Evolutionary conservation across 2,797 vertebrate species (phyloP).

Genomic region (Gambelia wislizenii): DNA sequence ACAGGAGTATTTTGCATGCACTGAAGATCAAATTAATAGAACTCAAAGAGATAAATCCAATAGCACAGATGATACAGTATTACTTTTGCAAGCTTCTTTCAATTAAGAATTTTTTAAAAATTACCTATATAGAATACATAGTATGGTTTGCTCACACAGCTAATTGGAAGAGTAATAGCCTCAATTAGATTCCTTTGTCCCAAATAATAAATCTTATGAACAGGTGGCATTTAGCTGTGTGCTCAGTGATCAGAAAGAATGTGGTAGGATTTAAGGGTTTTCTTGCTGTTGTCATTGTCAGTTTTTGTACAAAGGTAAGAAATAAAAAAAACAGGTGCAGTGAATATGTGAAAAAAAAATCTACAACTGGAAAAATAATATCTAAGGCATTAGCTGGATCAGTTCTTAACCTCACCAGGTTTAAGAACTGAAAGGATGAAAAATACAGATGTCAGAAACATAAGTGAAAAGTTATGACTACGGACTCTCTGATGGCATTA

Average conservation of each 20-base stretch:
- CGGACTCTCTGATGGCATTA: no score
- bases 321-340: background rate
- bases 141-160: background rate
- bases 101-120: background rate
- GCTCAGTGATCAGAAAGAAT: background rate
- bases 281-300: background rate
- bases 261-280: background rate
- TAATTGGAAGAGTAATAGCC: constrained; percentile 28
- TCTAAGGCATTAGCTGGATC: background rate
- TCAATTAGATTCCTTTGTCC: constrained; percentile 9
- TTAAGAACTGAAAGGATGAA: background rate
- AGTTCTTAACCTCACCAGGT: background rate
- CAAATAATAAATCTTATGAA: constrained; percentile 9
- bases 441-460: background rate
- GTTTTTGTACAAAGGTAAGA: background rate
- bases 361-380: background rate
- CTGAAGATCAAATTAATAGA: background rate
- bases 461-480: background rate
- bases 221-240: background rate
- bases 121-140: background rate
- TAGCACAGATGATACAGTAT: background rate
- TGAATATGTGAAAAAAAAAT: background rate
- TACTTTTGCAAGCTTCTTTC: background rate
- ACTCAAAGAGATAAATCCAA: background rate
- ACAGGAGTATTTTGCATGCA: no score